A percentile compares a stretch with the other conserved stretches of the same genome.
Conservation (phyloP, 2,888 invertebrate species). For the Dicycla oo region DNA sequence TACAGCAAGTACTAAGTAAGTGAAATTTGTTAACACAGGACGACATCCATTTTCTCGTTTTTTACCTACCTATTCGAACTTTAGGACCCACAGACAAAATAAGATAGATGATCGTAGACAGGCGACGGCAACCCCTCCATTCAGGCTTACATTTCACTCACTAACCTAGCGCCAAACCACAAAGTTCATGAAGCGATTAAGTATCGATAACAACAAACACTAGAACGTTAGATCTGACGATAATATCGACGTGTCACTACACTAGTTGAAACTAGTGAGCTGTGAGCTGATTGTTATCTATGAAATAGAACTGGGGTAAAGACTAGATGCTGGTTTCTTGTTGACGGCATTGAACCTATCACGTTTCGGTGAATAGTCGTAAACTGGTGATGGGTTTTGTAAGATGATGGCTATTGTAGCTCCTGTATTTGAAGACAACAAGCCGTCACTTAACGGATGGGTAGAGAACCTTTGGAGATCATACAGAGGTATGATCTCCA, state of each 20-base stretch:
- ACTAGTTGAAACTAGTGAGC: conserved; percentile 41
- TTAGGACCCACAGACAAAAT: not conserved
- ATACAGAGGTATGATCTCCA: too few species aligned
- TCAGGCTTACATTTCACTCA: not conserved
- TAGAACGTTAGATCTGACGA: conserved; percentile 24
- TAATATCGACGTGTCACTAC: conserved; percentile 40
- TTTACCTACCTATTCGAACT: not conserved
- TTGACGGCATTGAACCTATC: conserved; percentile 6
- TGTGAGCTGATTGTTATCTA: conserved; percentile 38
- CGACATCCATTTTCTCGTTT: not conserved
- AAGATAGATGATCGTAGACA: not conserved
- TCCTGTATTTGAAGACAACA: not conserved
- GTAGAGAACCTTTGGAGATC: too few species aligned
- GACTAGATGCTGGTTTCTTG: conserved; percentile 7
- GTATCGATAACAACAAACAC: conserved; percentile 35
- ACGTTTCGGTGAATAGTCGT: conserved; percentile 6
- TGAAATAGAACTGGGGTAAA: conserved; percentile 31
- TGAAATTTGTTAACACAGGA: not conserved
- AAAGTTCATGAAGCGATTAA: conserved; percentile 30
- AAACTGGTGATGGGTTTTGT: conserved; percentile 3
- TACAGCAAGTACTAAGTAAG: not conserved
- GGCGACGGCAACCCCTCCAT: not conserved
- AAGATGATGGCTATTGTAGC: not conserved
- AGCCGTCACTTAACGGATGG: too few species aligned
- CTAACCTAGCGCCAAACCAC: not conserved